A percentile compares a stretch with the other conserved stretches of the same genome.
Evolutionary conservation across 2,888 invertebrate species (phyloP).

Genomic region (Endotricha flammealis): DNA sequence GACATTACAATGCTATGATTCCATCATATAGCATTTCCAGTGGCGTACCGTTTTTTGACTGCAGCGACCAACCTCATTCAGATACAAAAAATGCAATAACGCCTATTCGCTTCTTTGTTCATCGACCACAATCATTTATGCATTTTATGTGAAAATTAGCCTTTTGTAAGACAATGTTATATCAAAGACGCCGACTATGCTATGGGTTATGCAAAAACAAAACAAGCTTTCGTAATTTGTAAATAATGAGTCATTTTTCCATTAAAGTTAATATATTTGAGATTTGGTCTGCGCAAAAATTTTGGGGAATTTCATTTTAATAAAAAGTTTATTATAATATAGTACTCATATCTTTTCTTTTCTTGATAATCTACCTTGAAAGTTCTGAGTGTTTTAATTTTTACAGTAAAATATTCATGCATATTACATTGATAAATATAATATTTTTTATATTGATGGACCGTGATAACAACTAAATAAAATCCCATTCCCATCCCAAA

Average conservation of each 20-base stretch:
- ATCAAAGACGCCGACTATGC: conserved; percentile 7
- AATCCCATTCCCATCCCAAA: too few species aligned
- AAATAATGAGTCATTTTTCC: conserved; percentile 10
- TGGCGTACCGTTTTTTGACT: conserved; percentile 45
- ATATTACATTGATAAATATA: background rate
- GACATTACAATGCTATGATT: conserved; percentile 39
- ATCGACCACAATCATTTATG: conserved; percentile 9
- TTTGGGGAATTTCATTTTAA: conserved; percentile 1
- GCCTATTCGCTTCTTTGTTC: conserved; percentile 9
- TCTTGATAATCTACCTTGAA: too few species aligned
- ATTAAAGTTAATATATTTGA: conserved; percentile 8
- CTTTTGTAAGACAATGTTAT: conserved; percentile 3
- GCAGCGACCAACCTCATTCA: background rate
- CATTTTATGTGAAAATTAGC: conserved; percentile 7
- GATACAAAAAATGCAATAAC: conserved; percentile 33
- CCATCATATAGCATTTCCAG: conserved; percentile 52
- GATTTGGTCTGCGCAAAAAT: conserved; percentile 3
- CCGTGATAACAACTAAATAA: too few species aligned
- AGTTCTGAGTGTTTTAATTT: too few species aligned
- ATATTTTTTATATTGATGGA: too few species aligned
- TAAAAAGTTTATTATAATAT: background rate
- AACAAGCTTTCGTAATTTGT: conserved; percentile 7
- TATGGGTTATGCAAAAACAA: conserved; percentile 4
- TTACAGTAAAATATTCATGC: too few species aligned
- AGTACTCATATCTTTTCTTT: too few species aligned